phyloP scores from a whole-genome alignment of 1,140 invertebrate species.

The Metaphire vulgaris region DNA sequence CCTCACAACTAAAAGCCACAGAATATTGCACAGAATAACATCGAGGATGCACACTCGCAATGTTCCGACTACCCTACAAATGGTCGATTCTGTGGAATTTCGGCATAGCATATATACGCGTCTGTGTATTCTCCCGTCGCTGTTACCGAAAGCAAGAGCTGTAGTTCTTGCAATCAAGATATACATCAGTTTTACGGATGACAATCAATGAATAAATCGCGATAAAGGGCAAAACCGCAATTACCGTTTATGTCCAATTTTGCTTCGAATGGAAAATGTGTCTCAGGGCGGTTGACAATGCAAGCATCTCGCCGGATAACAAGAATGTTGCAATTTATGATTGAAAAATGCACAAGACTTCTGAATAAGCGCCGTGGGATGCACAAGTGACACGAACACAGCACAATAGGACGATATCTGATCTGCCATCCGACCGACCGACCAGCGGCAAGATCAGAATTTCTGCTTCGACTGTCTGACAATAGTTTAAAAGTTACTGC shows the following conservation, averaged over 20 bases:
- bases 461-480: background rate
- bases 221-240: constrained; percentile 1
- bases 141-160: no score
- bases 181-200: background rate
- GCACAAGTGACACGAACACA: background rate
- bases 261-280: background rate
- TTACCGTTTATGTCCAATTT: background rate
- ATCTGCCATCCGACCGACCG: background rate
- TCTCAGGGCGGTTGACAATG: background rate
- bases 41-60: no score
- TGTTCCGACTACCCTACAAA: no score
- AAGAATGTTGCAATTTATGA: background rate
- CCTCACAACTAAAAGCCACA: no score
- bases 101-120: no score
- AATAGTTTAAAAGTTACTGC: background rate
- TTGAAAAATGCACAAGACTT: background rate
- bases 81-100: no score
- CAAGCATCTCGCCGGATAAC: background rate
- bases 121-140: no score
- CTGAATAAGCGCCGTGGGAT: background rate
- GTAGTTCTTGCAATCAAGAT: background rate
- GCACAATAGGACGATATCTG: background rate
- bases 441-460: background rate
- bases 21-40: no score
- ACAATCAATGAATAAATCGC: background rate